Base-by-base conservation (phyloP, 2,113 vertebrate species). In the Sminthopsis crassicaudata region DNA sequence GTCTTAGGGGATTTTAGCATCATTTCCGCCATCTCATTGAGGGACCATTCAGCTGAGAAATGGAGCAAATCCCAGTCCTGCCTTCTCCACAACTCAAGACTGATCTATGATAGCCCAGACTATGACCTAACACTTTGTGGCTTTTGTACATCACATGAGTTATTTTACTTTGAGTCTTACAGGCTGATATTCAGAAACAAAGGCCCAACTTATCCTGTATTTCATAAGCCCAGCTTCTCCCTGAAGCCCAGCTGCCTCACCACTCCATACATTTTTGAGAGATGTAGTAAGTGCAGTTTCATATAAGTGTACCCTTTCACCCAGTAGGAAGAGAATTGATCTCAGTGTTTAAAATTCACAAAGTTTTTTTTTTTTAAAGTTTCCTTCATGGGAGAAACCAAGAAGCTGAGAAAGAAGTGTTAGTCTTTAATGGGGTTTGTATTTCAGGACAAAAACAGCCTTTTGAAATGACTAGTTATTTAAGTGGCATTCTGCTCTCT, bases 391-490 rank as follows among this genome's bases (percentile, higher is more conserved):
- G 36, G 93, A 30, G 50, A 22, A 67, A 93, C 46, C 57, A 92
- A 95, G 55, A 42, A 91, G 27, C 91, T 46, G 0, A 0, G 60
- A 96, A 90, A 46, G 16, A 50, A 24, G 14, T n/a, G 14, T n/a
- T 48, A 53, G 36, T 67, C 76, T 89, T 84, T 89, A 24, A 11
- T 96, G 52, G 51, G 16, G 95, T 95, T 95, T 53, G 2, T n/a
- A 12, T 94, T 95, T 54, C 93, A 96, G 54, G 76, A 11, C 48
- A 92, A 91, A 93, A 46, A 46, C 16, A n/a, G 19, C 76, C 95
- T 94, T 98, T 96, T 91, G 14, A 96, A 97, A 55, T 0, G 0
- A 42, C 92, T 95, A 76, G 51, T 97, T 92, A 76, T 96, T 96
- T 54, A 89, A 93, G 23, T 24, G 90, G 30, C 0, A 0, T 54